phyloP scores from a whole-genome alignment of 1,140 invertebrate genomes.

The Paraescarpia echinospica region DNA sequence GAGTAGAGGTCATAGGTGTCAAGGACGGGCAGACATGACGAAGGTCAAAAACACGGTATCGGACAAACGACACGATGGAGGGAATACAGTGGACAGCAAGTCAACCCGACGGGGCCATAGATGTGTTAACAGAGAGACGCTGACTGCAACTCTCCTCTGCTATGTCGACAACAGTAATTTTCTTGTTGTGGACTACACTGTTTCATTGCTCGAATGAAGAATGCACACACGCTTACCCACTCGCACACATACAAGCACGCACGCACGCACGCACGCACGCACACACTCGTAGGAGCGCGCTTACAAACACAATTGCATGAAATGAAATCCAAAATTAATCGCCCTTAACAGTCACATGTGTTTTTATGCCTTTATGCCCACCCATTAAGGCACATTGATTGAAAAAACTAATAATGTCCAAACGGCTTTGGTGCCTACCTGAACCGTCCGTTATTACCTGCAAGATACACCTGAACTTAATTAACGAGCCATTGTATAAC shows the following conservation, averaged over 20 bases:
- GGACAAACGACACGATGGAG: too few species aligned
- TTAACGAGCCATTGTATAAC: not conserved
- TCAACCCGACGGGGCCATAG: not conserved
- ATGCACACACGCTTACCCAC: not conserved
- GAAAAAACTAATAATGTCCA: not conserved
- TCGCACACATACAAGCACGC: not conserved
- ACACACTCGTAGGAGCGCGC: not conserved
- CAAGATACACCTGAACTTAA: not conserved
- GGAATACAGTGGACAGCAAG: not conserved
- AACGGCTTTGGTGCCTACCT: not conserved
- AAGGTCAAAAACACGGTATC: not conserved
- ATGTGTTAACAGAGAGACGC: not conserved
- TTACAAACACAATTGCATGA: not conserved
- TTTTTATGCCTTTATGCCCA: not conserved
- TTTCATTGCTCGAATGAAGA: not conserved
- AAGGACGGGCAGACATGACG: not conserved
- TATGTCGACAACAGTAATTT: not conserved
- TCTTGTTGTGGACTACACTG: not conserved
- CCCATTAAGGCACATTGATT: not conserved
- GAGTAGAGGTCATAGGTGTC: not conserved
- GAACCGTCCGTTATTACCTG: not conserved
- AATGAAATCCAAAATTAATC: not conserved
- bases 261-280: constrained; percentile 1
- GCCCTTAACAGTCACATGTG: not conserved
- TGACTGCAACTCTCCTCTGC: too few species aligned